These are phyloP conservation scores for Perodicticus potto DNA, from an alignment of 2,797 vertebrate genomes.

Conservation along the genomic window DNA sequence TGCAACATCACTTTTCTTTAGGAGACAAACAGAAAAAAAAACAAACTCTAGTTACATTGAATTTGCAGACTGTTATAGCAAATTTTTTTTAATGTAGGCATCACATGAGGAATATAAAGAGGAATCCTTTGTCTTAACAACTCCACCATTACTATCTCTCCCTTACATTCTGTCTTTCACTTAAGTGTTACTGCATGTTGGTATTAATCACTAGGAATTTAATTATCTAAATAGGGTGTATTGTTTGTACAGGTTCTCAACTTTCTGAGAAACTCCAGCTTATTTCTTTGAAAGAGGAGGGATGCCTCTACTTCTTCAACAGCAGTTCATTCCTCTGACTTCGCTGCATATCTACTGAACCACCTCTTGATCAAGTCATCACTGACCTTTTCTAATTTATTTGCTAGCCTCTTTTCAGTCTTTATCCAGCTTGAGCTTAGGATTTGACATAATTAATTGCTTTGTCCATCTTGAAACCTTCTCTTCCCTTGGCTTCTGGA, in stretches of 20 bases:
- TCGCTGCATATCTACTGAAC: constrained; percentile 49
- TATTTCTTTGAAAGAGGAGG: constrained; percentile 64
- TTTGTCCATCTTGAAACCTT: constrained; percentile 28
- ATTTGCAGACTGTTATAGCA: constrained; percentile 3
- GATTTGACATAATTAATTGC: not conserved
- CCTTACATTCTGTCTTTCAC: not conserved
- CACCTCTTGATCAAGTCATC: constrained; percentile 34
- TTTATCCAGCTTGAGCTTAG: constrained; percentile 9
- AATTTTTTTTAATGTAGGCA: not conserved
- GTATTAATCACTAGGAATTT: constrained; percentile 42
- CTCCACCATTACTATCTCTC: not conserved
- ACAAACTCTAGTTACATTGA: not conserved
- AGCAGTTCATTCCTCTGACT: constrained; percentile 44
- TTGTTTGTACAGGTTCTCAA: constrained; percentile 63
- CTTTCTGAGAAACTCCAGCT: constrained; percentile 62
- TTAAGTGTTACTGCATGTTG: constrained; percentile 36
- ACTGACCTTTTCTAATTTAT: constrained; percentile 56
- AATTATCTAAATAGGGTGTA: constrained; percentile 43
- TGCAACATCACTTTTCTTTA: constrained; percentile 18
- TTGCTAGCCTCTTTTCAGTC: constrained; percentile 24
- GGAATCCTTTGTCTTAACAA: not conserved
- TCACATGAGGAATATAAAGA: not conserved
- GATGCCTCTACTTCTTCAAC: constrained; percentile 58
- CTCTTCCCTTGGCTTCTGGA: not conserved
- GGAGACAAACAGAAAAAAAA: constrained; percentile 13